Evolutionary conservation across 2,113 vertebrate species (phyloP), one percentile per base, ranked within the genome.

Genomic region (Halichoerus grypus): DNA sequence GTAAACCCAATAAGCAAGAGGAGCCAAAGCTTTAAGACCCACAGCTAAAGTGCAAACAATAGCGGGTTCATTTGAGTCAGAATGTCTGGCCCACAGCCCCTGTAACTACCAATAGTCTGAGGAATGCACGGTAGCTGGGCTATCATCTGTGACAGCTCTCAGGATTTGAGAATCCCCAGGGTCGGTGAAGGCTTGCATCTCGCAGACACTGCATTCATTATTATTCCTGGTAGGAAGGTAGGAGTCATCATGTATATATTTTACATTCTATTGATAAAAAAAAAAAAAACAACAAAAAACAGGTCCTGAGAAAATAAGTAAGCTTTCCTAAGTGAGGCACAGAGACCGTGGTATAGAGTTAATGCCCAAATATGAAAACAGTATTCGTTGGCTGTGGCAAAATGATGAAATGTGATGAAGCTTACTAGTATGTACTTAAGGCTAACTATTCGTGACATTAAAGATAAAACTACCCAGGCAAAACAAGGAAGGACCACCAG

Each of bases 1-100:
- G 95, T 97, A 97, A 98, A 96, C 94, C 97, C 97, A 97, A 95
- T 77, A 97, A 98, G 95, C 97, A 98, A 96, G 91, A 95, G 97
- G 95, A 96, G 88, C 92, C 87, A 95, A 85, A 97, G 80, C 88
- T n/a, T 53, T 57, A 91, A 98, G 97, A 95, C 95, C 92, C 90
- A 55, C 9, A 91, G 95, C 92, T 96, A 51, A 97, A 95, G 95
- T 93, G 94, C 95, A 97, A 97, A 95, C 74, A 71, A 69, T 81
- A 10, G 74, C 55, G 96, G 55, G 84, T 15, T 96, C 26, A 26
- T 91, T 69, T 95, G 97, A 97, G 92, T 93, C 67, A 84, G 96
- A 95, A 96, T 95, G 57, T 81, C 83, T 77, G 55, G 53, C 11
- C 36, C 28, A 8, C 2, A 79, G 81, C 11, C 42, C 10, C 61